Evolutionary conservation across 2,797 vertebrate genomes (phyloP).

Genomic region (Fistularia tabacaria): DNA sequence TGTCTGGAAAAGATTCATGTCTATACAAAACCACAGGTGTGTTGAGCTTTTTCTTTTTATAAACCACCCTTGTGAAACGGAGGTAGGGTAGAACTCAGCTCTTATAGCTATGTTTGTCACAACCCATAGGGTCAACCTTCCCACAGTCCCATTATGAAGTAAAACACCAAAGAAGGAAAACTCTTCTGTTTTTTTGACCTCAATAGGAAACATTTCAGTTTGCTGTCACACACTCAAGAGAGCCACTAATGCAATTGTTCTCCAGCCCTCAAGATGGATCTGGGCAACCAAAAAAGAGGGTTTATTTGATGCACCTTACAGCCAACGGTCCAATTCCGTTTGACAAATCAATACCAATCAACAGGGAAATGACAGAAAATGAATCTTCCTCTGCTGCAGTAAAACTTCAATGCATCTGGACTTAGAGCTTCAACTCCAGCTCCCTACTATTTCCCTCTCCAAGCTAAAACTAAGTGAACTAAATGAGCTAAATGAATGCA

Average conservation of each 20-base stretch:
- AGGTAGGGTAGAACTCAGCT: constrained; percentile 20
- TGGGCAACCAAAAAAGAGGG: constrained; percentile 64
- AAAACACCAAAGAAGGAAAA: constrained; percentile 48
- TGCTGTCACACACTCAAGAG: constrained; percentile 13
- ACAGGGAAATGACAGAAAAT: constrained; percentile 64
- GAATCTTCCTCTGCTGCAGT: constrained; percentile 58
- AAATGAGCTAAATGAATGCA: too few species aligned
- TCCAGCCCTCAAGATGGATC: constrained; percentile 58
- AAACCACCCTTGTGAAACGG: constrained; percentile 23
- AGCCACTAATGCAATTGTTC: constrained; percentile 64
- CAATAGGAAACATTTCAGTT: constrained; percentile 54
- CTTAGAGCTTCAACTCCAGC: constrained; percentile 10
- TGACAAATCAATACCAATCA: constrained; percentile 81
- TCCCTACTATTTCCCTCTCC: neutral
- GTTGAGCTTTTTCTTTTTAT: constrained; percentile 3
- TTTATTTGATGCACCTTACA: constrained; percentile 78
- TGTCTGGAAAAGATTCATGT: constrained; percentile 58
- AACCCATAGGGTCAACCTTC: constrained; percentile 58
- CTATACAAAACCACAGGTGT: constrained; percentile 68
- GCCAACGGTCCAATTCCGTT: constrained; percentile 74
- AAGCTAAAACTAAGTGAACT: neutral
- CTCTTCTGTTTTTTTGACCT: constrained; percentile 31
- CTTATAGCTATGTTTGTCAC: constrained; percentile 42
- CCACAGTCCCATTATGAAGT: constrained; percentile 55
- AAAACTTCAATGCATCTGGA: constrained; percentile 24